Conservation (phyloP, 2,888 invertebrate genomes). For the Caradrina kadenii region DNA sequence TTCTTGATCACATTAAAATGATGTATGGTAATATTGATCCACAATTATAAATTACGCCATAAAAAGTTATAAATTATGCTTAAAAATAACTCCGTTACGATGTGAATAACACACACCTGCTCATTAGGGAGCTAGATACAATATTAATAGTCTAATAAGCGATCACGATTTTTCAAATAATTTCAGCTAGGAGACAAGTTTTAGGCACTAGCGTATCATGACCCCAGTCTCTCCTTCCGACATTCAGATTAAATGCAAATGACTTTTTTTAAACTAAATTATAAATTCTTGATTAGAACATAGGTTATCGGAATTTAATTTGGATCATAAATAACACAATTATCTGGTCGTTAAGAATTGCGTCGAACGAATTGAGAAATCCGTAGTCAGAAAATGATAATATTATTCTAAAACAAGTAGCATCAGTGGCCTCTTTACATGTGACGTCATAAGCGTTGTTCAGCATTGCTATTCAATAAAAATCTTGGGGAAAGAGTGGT, state of each 20-base stretch:
- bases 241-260: slow-evolving; percentile 38
- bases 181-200: slow-evolving; percentile 26
- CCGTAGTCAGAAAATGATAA: not conserved
- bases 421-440: too few relatives aligned
- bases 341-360: not conserved
- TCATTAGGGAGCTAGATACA: slow-evolving; percentile 41
- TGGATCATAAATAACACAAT: slow-evolving; percentile 26
- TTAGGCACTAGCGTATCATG: slow-evolving; percentile 12
- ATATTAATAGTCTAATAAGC: slow-evolving; percentile 21
- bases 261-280: slow-evolving; percentile 27
- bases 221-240: slow-evolving; percentile 23
- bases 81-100: slow-evolving; percentile 44
- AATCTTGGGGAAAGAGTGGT: too few relatives aligned
- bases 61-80: slow-evolving; percentile 40
- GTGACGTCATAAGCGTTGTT: too few relatives aligned
- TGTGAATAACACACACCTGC: slow-evolving; percentile 34
- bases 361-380: slow-evolving; percentile 5
- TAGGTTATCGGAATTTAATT: slow-evolving; percentile 36
- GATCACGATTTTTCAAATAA: slow-evolving; percentile 32
- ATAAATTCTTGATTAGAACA: slow-evolving; percentile 33
- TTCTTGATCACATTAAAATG: slow-evolving; percentile 22
- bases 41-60: slow-evolving; percentile 45
- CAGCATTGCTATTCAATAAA: too few relatives aligned
- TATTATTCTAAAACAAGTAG: not conserved
- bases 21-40: slow-evolving; percentile 36